Base-by-base conservation (phyloP, 2,888 invertebrate species). In the Molorchus minor region DNA sequence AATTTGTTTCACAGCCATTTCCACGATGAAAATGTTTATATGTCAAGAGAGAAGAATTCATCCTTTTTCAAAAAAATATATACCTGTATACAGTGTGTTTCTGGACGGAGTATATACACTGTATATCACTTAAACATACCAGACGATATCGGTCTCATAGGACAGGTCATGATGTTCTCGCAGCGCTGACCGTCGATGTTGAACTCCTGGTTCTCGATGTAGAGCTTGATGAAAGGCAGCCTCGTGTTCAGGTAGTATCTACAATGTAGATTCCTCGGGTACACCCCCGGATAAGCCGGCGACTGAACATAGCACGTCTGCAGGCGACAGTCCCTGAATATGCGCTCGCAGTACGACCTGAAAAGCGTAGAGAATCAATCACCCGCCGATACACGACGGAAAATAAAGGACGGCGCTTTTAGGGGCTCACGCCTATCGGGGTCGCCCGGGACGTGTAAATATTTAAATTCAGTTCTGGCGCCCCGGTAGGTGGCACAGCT, bases 281-380 rank as follows among this genome's bases (percentile, higher is more conserved):
- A 96, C 15, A 96, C 89, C 35, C 95, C 95, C 12, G 95, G 95
- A 80, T 93, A 95, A 4, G 94, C 95, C 2, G 96, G 95, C 10
- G 93, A 93, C 80, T 96, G 95, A 2, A 96, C 94, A 81, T 94
- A 95, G 82, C 96, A 96, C 2, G 94, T 94, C 80, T 95, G 94
- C 19, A 95, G 85, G 13, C 92, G 86, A 75, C 93, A 94, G 77
- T 95, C 94, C 47, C 92, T 85, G 82, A 94, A 95, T 66, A 92
- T 89, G 56, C 94, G 84, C 78, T 94, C 94, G 79, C 94, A 94
- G 78, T 94, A 94, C 46, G 92, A 92, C 71, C 91, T 92, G 80
- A 53, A 82, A 77, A 68, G 49, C 53, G 30, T 41, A 54, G 12
- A 44, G 21, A 33, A 44, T 45, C 51, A 36, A 57, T 40, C 52